A percentile compares a stretch with the other conserved stretches of the same genome.
Conservation (phyloP, 2,797 vertebrate genomes). For the Melanotaenia trifasciata region DNA sequence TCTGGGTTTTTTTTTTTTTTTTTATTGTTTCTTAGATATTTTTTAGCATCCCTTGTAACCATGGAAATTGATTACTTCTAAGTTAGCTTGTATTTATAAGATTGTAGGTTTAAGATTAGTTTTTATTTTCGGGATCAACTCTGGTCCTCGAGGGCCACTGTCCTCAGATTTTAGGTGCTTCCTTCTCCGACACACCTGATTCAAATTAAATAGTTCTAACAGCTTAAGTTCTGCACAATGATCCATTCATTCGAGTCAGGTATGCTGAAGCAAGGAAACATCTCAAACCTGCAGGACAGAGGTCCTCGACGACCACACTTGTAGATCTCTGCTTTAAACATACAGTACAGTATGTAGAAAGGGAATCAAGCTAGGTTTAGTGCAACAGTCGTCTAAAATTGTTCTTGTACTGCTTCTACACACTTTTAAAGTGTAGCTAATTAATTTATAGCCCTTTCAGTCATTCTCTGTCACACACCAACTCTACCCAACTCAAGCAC, state of each 20-base stretch:
- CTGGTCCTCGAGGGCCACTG: not conserved
- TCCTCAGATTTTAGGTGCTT: not conserved
- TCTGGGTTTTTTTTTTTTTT: not conserved
- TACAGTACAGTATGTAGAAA: not conserved
- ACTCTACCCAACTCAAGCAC: slow-evolving; percentile 23
- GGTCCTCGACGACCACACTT: no score
- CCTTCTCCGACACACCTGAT: no score
- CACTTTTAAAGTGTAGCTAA: slow-evolving; percentile 12
- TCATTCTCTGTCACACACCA: slow-evolving; percentile 27
- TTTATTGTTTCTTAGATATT: not conserved
- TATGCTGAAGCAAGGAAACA: no score
- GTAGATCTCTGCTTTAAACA: not conserved
- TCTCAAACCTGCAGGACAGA: not conserved
- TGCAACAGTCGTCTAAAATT: not conserved
- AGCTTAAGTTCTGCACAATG: no score
- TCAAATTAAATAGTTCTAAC: no score
- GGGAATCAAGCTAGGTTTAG: not conserved
- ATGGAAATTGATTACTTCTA: slow-evolving; percentile 6
- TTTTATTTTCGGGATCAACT: not conserved
- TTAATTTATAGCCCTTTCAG: not conserved
- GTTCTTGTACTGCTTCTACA: not conserved
- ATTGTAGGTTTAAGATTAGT: not conserved
- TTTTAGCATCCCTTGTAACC: slow-evolving; percentile 3
- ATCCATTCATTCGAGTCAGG: no score
- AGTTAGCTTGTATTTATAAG: not conserved